phyloP scores from a whole-genome alignment of 2,797 vertebrate genomes.

The Potorous gilbertii region DNA sequence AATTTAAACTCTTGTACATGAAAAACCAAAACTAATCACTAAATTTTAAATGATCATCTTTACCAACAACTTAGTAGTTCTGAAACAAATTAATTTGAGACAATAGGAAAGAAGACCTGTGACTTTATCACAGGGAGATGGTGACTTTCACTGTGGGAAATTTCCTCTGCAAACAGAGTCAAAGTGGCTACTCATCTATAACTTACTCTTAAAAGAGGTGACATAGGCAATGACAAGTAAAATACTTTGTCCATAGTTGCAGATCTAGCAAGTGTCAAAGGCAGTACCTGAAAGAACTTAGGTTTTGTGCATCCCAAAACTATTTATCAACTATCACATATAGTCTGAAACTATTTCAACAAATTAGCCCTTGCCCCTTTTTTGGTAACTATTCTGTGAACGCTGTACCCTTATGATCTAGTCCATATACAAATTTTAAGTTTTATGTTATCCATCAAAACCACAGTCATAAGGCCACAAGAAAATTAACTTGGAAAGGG shows the following conservation, averaged over 20 bases:
- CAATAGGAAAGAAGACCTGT: neutral
- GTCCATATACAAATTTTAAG: neutral
- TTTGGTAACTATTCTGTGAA: neutral
- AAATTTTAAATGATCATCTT: conserved; percentile 35
- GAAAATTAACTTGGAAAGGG: neutral
- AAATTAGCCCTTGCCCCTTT: neutral
- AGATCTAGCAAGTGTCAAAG: neutral
- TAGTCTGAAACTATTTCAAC: neutral
- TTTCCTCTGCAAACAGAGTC: neutral
- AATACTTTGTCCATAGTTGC: neutral
- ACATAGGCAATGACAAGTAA: neutral
- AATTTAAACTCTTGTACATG: conserved; percentile 25
- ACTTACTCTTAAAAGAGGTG: neutral
- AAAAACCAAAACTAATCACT: conserved; percentile 39
- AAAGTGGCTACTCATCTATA: neutral
- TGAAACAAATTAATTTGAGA: neutral
- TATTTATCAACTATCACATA: neutral
- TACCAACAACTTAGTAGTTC: neutral
- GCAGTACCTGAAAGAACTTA: neutral
- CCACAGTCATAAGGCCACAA: conserved; percentile 41
- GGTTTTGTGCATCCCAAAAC: neutral
- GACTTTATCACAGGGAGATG: neutral
- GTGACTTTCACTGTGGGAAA: neutral
- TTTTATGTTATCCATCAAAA: conserved; percentile 32
- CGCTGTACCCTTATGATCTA: neutral